Percentiles rank a stretch among this genome's conserved stretches.
Conservation (phyloP, 2,113 vertebrate genomes). For the Apaloderma vittatum region DNA sequence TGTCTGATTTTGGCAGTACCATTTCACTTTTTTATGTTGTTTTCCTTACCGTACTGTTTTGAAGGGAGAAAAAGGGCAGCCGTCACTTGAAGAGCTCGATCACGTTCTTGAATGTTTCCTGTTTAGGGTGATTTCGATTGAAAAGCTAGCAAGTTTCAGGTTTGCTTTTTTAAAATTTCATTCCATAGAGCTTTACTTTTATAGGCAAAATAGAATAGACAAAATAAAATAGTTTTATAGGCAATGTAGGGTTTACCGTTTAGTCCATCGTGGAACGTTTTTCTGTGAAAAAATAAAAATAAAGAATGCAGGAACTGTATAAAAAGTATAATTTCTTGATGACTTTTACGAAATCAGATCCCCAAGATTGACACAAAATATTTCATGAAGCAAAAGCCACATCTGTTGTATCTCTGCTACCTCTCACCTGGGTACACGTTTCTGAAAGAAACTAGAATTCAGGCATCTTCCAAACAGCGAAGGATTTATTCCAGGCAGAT, state of each 20-base stretch:
- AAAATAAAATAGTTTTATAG: background rate
- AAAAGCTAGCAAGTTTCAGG: background rate
- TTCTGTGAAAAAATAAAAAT: background rate
- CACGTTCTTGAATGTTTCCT: background rate
- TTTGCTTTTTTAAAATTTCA: background rate
- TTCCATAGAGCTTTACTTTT: background rate
- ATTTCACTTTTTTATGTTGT: background rate
- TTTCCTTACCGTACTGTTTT: background rate
- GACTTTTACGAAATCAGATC: background rate
- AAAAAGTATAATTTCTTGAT: background rate
- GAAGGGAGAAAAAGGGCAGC: background rate
- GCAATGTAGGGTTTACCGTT: background rate
- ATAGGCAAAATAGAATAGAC: background rate
- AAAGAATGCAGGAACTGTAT: background rate
- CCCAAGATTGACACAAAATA: background rate
- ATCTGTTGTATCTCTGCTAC: conserved; percentile 2
- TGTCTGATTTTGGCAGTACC: background rate
- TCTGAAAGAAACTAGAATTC: conserved; percentile 2
- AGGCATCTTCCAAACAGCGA: background rate
- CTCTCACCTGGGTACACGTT: background rate
- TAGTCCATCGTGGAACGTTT: background rate
- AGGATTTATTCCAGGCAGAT: background rate
- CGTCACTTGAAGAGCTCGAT: background rate
- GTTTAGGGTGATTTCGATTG: conserved; percentile 1
- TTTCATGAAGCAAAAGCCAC: background rate